phyloP scores from a whole-genome alignment of 2,113 vertebrate species.

The Suncus etruscus region DNA sequence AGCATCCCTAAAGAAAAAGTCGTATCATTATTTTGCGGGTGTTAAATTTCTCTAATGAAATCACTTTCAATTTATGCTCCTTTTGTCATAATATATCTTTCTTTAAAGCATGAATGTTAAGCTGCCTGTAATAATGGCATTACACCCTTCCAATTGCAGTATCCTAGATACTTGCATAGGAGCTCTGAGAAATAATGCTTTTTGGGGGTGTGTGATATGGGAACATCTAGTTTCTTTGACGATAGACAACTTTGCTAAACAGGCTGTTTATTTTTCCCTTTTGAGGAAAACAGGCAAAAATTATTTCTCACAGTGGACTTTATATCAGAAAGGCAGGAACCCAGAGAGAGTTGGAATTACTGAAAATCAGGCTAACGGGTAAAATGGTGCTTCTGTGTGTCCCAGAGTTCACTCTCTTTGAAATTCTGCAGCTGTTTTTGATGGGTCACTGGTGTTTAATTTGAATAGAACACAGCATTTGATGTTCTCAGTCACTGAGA shows the following conservation, averaged over 20 bases:
- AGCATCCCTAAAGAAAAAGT: conserved; percentile 79
- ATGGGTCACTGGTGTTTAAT: conserved; percentile 28
- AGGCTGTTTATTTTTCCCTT: not conserved
- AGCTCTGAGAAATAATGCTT: conserved; percentile 53
- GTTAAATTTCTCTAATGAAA: conserved; percentile 83
- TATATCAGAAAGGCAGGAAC: not conserved
- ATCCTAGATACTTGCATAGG: conserved; percentile 55
- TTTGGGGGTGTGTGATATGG: not conserved
- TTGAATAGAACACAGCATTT: conserved; percentile 24
- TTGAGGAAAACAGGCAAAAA: not conserved
- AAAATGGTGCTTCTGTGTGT: not conserved
- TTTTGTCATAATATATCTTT: conserved; percentile 77
- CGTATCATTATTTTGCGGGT: conserved; percentile 76
- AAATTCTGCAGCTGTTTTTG: conserved; percentile 53
- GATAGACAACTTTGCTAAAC: not conserved
- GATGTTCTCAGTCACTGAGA: conserved; percentile 58
- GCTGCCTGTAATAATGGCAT: conserved; percentile 64
- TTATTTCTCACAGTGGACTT: not conserved
- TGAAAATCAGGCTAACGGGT: not conserved
- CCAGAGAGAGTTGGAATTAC: not conserved
- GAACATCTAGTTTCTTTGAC: not conserved
- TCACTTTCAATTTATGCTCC: conserved; percentile 78
- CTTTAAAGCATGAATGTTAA: conserved; percentile 66
- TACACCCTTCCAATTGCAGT: conserved; percentile 41
- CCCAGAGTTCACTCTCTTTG: conserved; percentile 9